phyloP scores from a whole-genome alignment of 1,140 invertebrate genomes.

The Drosophila gunungcola region DNA sequence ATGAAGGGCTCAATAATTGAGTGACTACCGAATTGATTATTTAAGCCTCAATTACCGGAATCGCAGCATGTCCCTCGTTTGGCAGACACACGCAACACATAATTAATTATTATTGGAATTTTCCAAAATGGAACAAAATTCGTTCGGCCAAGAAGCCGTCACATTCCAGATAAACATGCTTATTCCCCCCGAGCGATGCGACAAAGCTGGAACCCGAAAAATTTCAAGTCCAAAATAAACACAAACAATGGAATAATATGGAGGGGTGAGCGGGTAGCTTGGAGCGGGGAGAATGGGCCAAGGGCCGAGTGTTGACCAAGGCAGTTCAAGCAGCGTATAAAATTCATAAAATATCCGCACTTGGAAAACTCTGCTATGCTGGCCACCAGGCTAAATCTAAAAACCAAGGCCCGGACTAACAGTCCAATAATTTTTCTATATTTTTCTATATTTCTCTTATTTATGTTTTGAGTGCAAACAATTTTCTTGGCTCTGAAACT shows the following conservation, averaged over 20 bases:
- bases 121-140: slow-evolving; percentile 4
- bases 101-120: slow-evolving; percentile 53
- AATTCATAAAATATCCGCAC: slow-evolving; percentile 82
- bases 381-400: slow-evolving; percentile 48
- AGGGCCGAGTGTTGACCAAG: slow-evolving; percentile 39
- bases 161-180: slow-evolving; percentile 2
- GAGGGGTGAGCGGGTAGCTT: background rate
- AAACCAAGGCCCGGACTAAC: background rate
- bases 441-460: slow-evolving; percentile 54
- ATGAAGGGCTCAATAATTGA: slow-evolving; percentile 56
- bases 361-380: slow-evolving; percentile 38
- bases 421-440: slow-evolving; percentile 8
- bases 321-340: slow-evolving; percentile 76
- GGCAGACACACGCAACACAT: slow-evolving; percentile 26
- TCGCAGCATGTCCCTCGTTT: slow-evolving; percentile 32
- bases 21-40: slow-evolving; percentile 53
- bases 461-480: slow-evolving; percentile 68
- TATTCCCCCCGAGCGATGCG: slow-evolving; percentile 28
- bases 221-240: slow-evolving; percentile 29
- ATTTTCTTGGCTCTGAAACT: slow-evolving; percentile 47
- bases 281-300: background rate
- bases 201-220: slow-evolving; percentile 24
- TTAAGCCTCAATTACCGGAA: slow-evolving; percentile 51
- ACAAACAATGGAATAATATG: slow-evolving; percentile 7
- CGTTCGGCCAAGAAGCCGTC: background rate